Base-by-base conservation (phyloP, 2,113 vertebrate species). In the Anarrhichthys ocellatus region DNA sequence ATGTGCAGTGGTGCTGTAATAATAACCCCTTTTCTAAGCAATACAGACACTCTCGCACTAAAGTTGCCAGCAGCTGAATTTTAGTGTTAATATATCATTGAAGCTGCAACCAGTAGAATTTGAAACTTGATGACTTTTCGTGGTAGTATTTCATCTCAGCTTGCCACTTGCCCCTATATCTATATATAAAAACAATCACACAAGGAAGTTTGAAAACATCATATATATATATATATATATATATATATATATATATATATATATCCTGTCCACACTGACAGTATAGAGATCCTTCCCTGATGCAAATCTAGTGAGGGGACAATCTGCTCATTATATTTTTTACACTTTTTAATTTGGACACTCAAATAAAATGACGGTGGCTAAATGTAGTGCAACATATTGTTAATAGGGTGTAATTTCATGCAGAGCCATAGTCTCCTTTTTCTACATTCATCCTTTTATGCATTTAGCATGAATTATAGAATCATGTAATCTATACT, bases 1-100 rank as follows among this genome's bases (percentile, higher is more conserved):
- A 56, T 78, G 65, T 59, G 29, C 56, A 50, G 24, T 38, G 40
- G 56, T 50, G 32, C 44, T 72, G 29, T 48, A 61, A 71, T 29
- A 72, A 63, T 38, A 71, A 79, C 59, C 44, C 48, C 46, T 22
- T 78, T 62, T 18, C n/a, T 58, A 11, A 58, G 61, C 11, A 66
- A 78, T 22, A 54, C 5, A 52, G 22, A 76, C 65, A 64, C 66
- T 62, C 20, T 66, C 24, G 27, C 27, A 40, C 5, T 80, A n/a
- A 54, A 54, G 24, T 24, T 63, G 15, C n/a, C 24, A 58, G 38
- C 58, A n/a, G 27, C 58, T 71, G 38, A 40, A 59, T 38, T 54
- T 29, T 48, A 5, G 6, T 42, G 62, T n/a, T 65, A 27, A 65
- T 65, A 14, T 64, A 62, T 69, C 22, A 34, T 36, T 44, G 22